phyloP scores from a whole-genome alignment of 2,888 invertebrate genomes.

The Hydrotaea cyrtoneurina region DNA sequence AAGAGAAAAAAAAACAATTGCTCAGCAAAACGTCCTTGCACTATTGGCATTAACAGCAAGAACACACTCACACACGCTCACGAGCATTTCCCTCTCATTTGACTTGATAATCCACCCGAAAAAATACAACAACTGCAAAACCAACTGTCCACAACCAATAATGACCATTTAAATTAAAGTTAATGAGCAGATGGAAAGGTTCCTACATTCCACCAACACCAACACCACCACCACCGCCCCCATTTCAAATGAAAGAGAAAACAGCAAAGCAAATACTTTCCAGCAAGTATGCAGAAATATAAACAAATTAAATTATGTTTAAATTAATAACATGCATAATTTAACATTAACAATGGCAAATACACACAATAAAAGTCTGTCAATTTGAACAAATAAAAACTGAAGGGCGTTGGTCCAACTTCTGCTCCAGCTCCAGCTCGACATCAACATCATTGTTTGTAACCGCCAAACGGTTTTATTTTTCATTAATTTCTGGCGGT shows the following conservation, averaged over 20 bases:
- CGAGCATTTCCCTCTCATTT: not conserved
- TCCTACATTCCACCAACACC: too few relatives aligned
- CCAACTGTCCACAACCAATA: not conserved
- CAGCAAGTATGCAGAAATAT: not conserved
- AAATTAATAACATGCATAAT: slow-evolving; percentile 50
- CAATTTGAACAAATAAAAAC: slow-evolving; percentile 17
- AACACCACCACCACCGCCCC: not conserved
- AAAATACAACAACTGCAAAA: not conserved
- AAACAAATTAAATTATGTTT: slow-evolving; percentile 30
- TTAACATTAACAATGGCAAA: slow-evolving; percentile 49
- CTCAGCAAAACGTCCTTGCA: not conserved
- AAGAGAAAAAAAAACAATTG: too few relatives aligned
- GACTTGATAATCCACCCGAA: not conserved
- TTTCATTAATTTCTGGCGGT: slow-evolving; percentile 1
- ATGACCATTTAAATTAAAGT: not conserved
- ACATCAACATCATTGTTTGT: not conserved
- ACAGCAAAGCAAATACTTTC: not conserved
- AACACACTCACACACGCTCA: not conserved
- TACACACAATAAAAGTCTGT: slow-evolving; percentile 48
- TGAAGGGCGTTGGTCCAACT: too few relatives aligned
- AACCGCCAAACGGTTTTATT: not conserved
- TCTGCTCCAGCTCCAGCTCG: too few relatives aligned
- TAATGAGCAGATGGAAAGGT: not conserved
- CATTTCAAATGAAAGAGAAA: not conserved
- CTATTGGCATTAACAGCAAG: not conserved